Base-by-base conservation (phyloP, 2,888 invertebrate species). In the Euzophera pinguis region DNA sequence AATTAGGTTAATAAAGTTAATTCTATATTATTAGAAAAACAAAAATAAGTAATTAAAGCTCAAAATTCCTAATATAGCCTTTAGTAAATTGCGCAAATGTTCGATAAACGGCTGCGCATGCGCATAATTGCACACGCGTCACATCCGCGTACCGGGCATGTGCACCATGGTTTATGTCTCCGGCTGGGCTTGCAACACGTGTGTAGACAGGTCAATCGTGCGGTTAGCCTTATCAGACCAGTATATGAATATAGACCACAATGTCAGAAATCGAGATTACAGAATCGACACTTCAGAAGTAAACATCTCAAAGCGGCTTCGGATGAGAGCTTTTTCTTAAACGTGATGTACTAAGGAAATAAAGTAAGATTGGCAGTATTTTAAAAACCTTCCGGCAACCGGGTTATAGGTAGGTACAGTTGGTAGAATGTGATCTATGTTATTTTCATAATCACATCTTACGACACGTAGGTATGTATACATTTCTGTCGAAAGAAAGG, bases 191-290 rank as follows among this genome's bases (percentile, higher is more conserved):
- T 50, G 49, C 67, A 78, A 81, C 71, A 65, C 69, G 68, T 65
- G 62, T 71, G 73, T 45, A 45, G 70, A 77, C 81, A 79, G 80
- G 78, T 81, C 79, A 81, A 72, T 79, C 81, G 75, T 81, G 81
- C 69, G 62, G 64, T 61, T 65, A 41, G 55, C 60, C 60, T 57
- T 54, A 45, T 45, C 45, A 45, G 45, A 45, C 45, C 32, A 45
- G 45, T 45, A 32, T 45, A 14, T 45, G 32, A 14, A 45, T 27
- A 45, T 1, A 14, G 32, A 14, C 14, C 10, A 14, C 27, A 1
- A 45, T 32, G 7, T n/a, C 27, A 45, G 9, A 32, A 45, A 32
- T 45, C 10, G 13, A 32, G 13, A 3, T 39, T 9, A 16, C 39
- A 39, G 39, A 39, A 16, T 16, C 0, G 5, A 38, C 37, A 10